Percentiles rank a stretch among this genome's conserved stretches.
Evolutionary conservation across 2,888 invertebrate genomes (phyloP).

Genomic region (Troglohyphantes excavatus): DNA sequence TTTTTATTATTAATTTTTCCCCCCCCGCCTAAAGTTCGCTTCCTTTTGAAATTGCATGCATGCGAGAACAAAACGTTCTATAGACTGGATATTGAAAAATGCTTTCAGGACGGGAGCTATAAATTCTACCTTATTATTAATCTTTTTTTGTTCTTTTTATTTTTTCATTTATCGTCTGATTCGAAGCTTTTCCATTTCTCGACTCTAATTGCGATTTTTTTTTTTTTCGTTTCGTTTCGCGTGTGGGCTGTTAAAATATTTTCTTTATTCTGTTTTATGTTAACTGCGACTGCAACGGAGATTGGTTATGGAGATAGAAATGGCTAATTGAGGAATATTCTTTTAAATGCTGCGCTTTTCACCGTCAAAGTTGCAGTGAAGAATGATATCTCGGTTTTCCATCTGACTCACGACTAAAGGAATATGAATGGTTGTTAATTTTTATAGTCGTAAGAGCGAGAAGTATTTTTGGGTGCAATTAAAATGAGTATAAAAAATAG

Average conservation of each 20-base stretch:
- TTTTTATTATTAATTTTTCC: background rate
- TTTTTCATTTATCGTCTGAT: background rate
- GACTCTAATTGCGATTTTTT: background rate
- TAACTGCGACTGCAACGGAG: background rate
- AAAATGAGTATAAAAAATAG: too few relatives aligned
- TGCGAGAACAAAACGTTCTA: constrained; percentile 38
- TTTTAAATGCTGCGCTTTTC: constrained; percentile 3
- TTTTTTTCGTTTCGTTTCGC: background rate
- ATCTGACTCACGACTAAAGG: too few relatives aligned
- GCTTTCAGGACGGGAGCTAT: constrained; percentile 32
- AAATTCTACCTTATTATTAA: background rate
- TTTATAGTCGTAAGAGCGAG: too few relatives aligned
- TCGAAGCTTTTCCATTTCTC: background rate
- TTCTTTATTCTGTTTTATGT: background rate
- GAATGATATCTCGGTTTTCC: too few relatives aligned
- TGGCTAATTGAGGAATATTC: constrained; percentile 3
- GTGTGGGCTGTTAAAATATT: background rate
- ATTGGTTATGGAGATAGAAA: background rate
- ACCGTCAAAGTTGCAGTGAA: background rate
- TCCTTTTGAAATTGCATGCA: constrained; percentile 6
- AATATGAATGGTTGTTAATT: too few relatives aligned
- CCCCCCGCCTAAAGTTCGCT: background rate
- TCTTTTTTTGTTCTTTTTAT: background rate
- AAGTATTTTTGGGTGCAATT: too few relatives aligned
- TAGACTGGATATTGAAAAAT: constrained; percentile 47